Conservation (phyloP, 2,113 vertebrate species). For the Ascaphus truei region DNA sequence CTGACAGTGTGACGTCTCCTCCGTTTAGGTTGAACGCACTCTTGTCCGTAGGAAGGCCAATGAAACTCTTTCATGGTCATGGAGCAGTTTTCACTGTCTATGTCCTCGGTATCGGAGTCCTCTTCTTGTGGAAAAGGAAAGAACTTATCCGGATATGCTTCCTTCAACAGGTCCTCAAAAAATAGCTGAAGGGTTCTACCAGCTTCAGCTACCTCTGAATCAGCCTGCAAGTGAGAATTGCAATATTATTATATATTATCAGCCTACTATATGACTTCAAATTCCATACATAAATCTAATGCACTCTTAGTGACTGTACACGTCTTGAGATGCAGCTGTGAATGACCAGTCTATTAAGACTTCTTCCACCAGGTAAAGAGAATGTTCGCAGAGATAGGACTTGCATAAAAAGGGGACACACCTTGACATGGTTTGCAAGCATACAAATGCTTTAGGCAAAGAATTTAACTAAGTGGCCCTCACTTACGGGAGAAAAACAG, state of each 20-base stretch:
- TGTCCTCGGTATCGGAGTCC: constrained; percentile 86
- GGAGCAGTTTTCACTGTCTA: constrained; percentile 66
- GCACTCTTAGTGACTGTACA: background rate
- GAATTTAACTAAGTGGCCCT: too few relatives aligned
- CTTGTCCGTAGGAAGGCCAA: constrained; percentile 76
- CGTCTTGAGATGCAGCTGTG: too few relatives aligned
- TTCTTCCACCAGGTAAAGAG: too few relatives aligned
- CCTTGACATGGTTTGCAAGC: too few relatives aligned
- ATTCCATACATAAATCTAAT: background rate
- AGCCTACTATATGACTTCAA: background rate
- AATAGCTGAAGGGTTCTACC: constrained; percentile 83
- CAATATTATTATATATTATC: background rate
- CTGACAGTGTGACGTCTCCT: constrained; percentile 82
- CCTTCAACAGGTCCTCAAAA: constrained; percentile 79
- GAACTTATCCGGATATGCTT: constrained; percentile 74
- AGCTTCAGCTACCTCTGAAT: constrained; percentile 94
- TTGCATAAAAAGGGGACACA: too few relatives aligned
- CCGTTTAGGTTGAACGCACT: constrained; percentile 85
- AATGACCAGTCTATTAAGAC: too few relatives aligned
- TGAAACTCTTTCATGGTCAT: constrained; percentile 63
- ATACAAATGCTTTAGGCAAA: too few relatives aligned
- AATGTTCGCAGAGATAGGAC: too few relatives aligned
- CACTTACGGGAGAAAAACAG: too few relatives aligned
- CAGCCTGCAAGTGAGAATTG: constrained; percentile 65
- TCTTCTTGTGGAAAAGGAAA: constrained; percentile 70